Evolutionary conservation across 2,888 invertebrate species (phyloP).

Genomic region (Odontothrips loti): DNA sequence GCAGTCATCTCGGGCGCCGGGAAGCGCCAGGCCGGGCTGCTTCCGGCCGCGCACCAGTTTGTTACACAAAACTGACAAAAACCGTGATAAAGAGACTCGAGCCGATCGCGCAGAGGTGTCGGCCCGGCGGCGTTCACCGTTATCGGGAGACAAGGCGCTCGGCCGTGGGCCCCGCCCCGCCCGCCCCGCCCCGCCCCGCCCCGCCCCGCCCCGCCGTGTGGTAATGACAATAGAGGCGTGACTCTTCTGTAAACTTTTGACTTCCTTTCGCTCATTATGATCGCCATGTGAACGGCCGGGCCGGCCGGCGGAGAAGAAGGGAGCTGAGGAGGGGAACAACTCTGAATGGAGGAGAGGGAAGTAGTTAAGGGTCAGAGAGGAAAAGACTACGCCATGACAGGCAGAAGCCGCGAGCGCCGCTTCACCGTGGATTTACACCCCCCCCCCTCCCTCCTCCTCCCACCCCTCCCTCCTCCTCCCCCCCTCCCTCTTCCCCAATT

Average conservation of each 20-base stretch:
- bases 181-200: not conserved
- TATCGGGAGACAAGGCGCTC: not conserved
- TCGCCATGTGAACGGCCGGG: slow-evolving; percentile 13
- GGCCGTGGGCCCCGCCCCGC: not conserved
- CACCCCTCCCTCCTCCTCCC: not conserved
- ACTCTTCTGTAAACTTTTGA: slow-evolving; percentile 23
- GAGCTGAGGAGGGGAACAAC: not conserved
- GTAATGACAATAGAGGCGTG: slow-evolving; percentile 8
- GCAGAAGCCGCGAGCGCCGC: not conserved
- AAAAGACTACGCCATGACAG: slow-evolving; percentile 16
- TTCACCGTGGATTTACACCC: not conserved
- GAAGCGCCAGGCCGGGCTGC: too few species aligned
- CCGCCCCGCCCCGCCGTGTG: not conserved
- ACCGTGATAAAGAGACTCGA: not conserved
- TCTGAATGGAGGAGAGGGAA: slow-evolving; percentile 14
- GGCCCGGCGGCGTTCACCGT: too few species aligned
- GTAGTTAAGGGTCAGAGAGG: slow-evolving; percentile 6
- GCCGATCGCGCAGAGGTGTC: too few species aligned
- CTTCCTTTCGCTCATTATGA: slow-evolving; percentile 24
- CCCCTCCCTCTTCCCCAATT: not conserved
- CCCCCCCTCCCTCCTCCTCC: slow-evolving; percentile 2
- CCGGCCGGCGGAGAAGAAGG: not conserved
- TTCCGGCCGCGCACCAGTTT: too few species aligned
- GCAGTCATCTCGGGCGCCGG: not conserved
- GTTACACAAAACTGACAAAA: not conserved